Conservation (phyloP, 2,888 invertebrate genomes). For the Leptinotarsa rubiginosa region DNA sequence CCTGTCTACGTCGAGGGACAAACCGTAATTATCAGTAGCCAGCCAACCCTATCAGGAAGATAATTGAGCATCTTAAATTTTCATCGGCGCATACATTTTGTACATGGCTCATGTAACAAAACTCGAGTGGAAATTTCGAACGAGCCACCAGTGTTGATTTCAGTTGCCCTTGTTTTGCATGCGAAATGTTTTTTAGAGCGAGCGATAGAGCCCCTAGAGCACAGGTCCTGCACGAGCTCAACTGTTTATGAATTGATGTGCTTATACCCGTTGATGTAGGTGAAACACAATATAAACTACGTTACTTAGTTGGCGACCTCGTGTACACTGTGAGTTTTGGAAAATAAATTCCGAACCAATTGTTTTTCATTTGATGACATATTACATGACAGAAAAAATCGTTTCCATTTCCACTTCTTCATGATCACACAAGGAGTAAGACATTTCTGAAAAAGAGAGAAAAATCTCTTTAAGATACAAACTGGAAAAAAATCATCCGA, state of each 20-base stretch:
- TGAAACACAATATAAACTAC: neutral
- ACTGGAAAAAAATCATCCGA: no score
- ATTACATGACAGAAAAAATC: no score
- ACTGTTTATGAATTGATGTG: slow-evolving; percentile 17
- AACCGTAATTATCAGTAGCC: neutral
- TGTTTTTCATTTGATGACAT: no score
- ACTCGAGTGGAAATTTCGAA: neutral
- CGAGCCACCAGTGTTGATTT: slow-evolving; percentile 6
- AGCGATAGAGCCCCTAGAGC: neutral
- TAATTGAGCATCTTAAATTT: slow-evolving; percentile 18
- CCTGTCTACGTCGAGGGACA: neutral
- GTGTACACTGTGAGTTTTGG: neutral
- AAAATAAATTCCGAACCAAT: neutral
- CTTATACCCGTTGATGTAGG: neutral
- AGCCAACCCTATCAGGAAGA: neutral
- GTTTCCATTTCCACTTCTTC: no score
- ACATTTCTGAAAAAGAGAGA: no score
- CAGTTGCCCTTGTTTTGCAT: slow-evolving; percentile 7
- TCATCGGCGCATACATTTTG: slow-evolving; percentile 8
- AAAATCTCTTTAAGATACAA: no score
- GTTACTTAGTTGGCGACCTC: no score
- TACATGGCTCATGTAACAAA: neutral
- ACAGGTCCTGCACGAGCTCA: neutral
- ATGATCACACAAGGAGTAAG: no score
- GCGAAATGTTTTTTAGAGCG: slow-evolving; percentile 14